Evolutionary conservation across 2,888 invertebrate genomes (phyloP).

Genomic region (Cremastinae sp.): DNA sequence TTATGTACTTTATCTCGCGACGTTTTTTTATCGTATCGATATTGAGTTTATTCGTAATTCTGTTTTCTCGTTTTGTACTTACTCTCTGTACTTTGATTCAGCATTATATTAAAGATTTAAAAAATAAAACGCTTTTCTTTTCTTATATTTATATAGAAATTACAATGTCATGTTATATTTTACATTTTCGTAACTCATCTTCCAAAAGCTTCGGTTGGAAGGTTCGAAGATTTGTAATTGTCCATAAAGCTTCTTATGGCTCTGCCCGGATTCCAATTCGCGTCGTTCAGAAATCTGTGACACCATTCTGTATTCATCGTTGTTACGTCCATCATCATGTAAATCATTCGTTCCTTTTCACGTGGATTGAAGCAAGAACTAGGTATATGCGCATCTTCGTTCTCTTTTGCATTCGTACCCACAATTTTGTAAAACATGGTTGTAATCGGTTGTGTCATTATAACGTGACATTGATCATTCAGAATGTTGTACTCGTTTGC

Average conservation of each 20-base stretch:
- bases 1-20: not conserved
- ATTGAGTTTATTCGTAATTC: constrained; percentile 16
- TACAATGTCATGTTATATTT: not conserved
- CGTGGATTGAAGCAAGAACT: constrained; percentile 60
- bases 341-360: constrained; percentile 65
- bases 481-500: constrained; percentile 83
- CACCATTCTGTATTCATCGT: constrained; percentile 68
- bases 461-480: constrained; percentile 85
- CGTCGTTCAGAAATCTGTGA: constrained; percentile 65
- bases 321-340: constrained; percentile 64
- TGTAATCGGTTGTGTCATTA: constrained; percentile 53
- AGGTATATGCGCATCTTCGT: not conserved
- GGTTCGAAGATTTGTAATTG: constrained; percentile 63
- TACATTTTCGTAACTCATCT: constrained; percentile 24
- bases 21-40: constrained; percentile 26
- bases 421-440: constrained; percentile 56
- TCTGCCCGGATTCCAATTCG: constrained; percentile 67
- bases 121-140: constrained; percentile 33
- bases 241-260: constrained; percentile 68
- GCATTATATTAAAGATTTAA: constrained; percentile 8
- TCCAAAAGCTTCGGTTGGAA: constrained; percentile 64
- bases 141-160: not conserved
- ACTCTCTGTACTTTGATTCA: constrained; percentile 34
- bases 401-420: constrained; percentile 19
- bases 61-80: constrained; percentile 28